Evolutionary conservation across 2,113 vertebrate species (phyloP).

Genomic region (Oxyruncus cristatus): DNA sequence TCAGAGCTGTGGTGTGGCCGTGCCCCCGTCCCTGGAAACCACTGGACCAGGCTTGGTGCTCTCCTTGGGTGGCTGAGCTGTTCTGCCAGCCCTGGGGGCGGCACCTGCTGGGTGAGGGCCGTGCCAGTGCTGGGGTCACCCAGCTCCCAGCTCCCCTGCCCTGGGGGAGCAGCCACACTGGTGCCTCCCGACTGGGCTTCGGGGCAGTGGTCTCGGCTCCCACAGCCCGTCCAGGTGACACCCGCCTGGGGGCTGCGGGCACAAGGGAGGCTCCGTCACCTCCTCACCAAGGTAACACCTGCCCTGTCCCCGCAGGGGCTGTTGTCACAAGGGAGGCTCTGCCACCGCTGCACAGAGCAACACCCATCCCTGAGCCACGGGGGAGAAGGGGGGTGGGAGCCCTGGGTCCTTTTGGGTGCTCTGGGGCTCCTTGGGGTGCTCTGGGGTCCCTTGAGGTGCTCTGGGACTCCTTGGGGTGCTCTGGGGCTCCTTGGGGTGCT

Average conservation of each 20-base stretch:
- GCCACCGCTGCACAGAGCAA: not conserved
- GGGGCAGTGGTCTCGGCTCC: not conserved
- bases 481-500: too few relatives aligned
- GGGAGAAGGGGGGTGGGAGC: rapidly evolving
- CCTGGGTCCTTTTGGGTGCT: too few relatives aligned
- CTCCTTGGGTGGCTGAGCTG: not conserved
- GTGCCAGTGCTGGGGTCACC: too few relatives aligned
- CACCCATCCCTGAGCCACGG: not conserved
- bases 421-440: too few relatives aligned
- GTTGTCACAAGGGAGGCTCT: not conserved
- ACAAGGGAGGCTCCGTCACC: not conserved
- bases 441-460: too few relatives aligned
- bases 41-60: too few relatives aligned
- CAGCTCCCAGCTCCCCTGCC: not conserved
- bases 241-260: not conserved
- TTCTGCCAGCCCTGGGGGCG: not conserved
- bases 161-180: not conserved
- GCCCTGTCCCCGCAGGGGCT: not conserved
- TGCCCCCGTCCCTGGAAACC: too few relatives aligned
- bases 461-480: too few relatives aligned
- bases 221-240: not conserved
- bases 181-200: too few relatives aligned
- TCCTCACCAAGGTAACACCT: too few relatives aligned
- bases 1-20: rapidly evolving
- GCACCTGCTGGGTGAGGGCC: too few relatives aligned